A percentile compares a stretch with the other conserved stretches of the same genome.
phyloP scores from a whole-genome alignment of 2,888 invertebrate genomes.

The Sinhomidia bicolor region DNA sequence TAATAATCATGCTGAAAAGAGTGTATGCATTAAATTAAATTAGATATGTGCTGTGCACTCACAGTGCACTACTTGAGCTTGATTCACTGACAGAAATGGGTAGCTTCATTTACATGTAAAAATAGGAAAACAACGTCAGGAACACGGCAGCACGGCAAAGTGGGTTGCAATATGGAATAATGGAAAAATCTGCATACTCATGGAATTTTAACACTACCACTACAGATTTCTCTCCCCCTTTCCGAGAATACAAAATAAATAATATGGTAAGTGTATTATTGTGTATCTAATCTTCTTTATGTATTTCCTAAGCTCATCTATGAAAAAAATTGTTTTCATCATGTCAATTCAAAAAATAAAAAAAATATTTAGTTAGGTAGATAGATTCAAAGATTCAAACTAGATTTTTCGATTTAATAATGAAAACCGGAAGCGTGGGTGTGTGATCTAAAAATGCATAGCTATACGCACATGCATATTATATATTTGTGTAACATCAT shows the following conservation, averaged over 20 bases:
- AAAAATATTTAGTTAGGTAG: background rate
- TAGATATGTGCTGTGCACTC: background rate
- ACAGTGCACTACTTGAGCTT: background rate
- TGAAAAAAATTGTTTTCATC: background rate
- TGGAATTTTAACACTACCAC: background rate
- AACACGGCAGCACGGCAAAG: background rate
- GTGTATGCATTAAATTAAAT: background rate
- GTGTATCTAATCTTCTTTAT: background rate
- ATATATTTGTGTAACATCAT: background rate
- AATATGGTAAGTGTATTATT: background rate
- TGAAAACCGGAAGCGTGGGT: slow-evolving; percentile 69
- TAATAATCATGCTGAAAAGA: background rate
- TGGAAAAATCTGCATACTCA: background rate
- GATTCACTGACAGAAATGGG: background rate
- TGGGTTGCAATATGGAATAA: no score
- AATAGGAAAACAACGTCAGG: background rate
- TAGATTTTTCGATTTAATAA: slow-evolving; percentile 38
- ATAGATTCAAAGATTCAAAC: background rate
- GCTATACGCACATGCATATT: background rate
- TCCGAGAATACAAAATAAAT: background rate
- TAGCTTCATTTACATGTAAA: background rate
- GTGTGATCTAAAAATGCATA: slow-evolving; percentile 51
- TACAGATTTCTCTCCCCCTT: background rate
- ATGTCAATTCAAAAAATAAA: background rate
- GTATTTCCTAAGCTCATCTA: background rate